Conservation (phyloP, 2,113 vertebrate species). For the Siniperca chuatsi region DNA sequence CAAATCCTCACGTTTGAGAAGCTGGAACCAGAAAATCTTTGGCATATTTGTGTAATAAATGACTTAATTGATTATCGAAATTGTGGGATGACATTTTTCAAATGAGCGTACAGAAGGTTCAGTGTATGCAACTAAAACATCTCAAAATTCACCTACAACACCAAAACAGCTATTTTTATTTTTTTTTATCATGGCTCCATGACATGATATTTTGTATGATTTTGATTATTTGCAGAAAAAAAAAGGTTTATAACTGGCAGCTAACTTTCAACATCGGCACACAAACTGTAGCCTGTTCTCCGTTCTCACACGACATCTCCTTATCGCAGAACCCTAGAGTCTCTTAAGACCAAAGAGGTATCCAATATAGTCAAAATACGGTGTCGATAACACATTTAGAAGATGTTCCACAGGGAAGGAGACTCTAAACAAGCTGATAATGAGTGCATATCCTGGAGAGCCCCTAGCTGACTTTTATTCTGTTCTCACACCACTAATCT, state of each 20-base stretch:
- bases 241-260: too few relatives aligned
- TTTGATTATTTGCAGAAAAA: too few relatives aligned
- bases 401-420: conserved; percentile 14
- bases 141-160: too few relatives aligned
- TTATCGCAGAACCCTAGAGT: conserved; percentile 12
- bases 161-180: too few relatives aligned
- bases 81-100: not conserved
- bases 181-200: too few relatives aligned
- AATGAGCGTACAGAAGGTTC: too few relatives aligned
- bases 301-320: not conserved
- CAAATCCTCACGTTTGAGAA: not conserved
- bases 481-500: conserved; percentile 41
- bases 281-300: not conserved
- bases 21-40: not conserved
- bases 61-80: not conserved
- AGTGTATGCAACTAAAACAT: too few relatives aligned
- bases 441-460: not conserved
- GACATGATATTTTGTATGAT: too few relatives aligned
- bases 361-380: conserved; percentile 44
- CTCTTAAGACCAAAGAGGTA: not conserved
- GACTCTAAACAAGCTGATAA: conserved; percentile 18
- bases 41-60: too few relatives aligned
- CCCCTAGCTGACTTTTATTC: not conserved
- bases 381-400: conserved; percentile 5
- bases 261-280: too few relatives aligned